Evolutionary conservation across 2,113 vertebrate genomes (phyloP), one percentile per base, ranked within the genome.

Genomic region (Triplophysa siluroides): DNA sequence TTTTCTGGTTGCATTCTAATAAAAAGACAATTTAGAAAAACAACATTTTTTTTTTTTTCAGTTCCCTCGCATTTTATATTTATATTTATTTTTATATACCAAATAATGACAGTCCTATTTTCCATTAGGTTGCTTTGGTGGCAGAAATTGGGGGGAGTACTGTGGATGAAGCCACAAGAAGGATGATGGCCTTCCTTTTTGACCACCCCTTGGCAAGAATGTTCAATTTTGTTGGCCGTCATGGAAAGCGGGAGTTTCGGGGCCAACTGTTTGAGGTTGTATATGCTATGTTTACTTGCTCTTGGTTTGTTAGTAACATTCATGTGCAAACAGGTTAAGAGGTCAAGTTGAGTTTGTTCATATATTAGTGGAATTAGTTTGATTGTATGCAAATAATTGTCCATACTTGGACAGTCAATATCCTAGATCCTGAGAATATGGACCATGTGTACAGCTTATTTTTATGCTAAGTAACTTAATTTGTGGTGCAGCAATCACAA

Each of bases 121-220:
- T 54, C 50, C 2, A 18, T 54, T 29, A 54, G 50, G 16, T 54
- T 54, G 45, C 60, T 3, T 23, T 66, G 62, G 62, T 77, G 62
- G 62, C 62, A 77, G 45, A 65, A 54, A 77, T 66, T 66, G 75
- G 62, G 54, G 45, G 62, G 24, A 66, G 38, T 18, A 66, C 75
- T 33, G 16, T 77, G 24, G 62, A 77, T 66, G 75, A 77, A 52
- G 75, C 54, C 11, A 76, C 29, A 62, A 62, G 58, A 16, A 66
- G 64, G 11, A 66, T 66, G 33, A 66, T 41, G 29, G 18, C 64
- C 33, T 41, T 66, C 33, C 33, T 66, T 41, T 66, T 41, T 8
- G 33, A 41, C 10, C 64, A 41, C 18, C 8, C 33, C 8, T 41
- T 66, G 8, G 38, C 64, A 4, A 66, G 64, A 33, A 2, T 19